Percentiles rank a stretch among this genome's conserved stretches.
phyloP scores from a whole-genome alignment of 2,113 vertebrate genomes.

The Oryzias celebensis region DNA sequence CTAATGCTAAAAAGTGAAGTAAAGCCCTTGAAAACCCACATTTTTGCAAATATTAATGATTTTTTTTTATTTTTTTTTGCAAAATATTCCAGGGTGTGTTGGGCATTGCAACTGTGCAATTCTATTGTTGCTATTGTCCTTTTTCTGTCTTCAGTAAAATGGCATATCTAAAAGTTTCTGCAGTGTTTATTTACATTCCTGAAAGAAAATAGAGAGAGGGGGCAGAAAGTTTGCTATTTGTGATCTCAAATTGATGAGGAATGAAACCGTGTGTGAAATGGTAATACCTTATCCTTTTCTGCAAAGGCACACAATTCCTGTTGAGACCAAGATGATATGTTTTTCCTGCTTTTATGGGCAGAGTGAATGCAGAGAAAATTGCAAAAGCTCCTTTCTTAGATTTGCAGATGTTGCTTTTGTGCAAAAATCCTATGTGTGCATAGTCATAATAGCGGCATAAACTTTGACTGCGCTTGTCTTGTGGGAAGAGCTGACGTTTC shows the following conservation, averaged over 20 bases:
- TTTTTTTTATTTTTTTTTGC: too few species aligned
- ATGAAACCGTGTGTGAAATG: conserved; percentile 45
- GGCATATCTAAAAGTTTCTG: conserved; percentile 20
- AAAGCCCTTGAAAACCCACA: too few species aligned
- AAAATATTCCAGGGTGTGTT: too few species aligned
- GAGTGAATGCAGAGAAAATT: not conserved
- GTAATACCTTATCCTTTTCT: conserved; percentile 48
- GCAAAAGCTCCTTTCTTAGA: not conserved
- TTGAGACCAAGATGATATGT: conserved; percentile 18
- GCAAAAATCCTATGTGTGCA: conserved; percentile 17
- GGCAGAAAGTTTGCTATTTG: conserved; percentile 28
- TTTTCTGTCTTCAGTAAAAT: conserved; percentile 5
- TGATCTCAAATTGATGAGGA: conserved; percentile 32
- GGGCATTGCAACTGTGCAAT: too few species aligned
- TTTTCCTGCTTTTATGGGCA: not conserved
- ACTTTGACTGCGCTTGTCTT: conserved; percentile 7
- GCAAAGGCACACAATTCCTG: conserved; percentile 30
- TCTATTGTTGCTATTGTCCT: too few species aligned
- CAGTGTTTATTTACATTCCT: too few species aligned
- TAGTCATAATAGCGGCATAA: conserved; percentile 11
- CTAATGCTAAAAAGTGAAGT: not conserved
- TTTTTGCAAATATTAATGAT: too few species aligned
- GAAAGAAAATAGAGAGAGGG: conserved; percentile 23
- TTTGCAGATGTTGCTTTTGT: conserved; percentile 28
- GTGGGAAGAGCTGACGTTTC: conserved; percentile 4